Evolutionary conservation across 2,797 vertebrate species (phyloP), one percentile per base, ranked within the genome.

Genomic region (Uromys caudimaculatus): DNA sequence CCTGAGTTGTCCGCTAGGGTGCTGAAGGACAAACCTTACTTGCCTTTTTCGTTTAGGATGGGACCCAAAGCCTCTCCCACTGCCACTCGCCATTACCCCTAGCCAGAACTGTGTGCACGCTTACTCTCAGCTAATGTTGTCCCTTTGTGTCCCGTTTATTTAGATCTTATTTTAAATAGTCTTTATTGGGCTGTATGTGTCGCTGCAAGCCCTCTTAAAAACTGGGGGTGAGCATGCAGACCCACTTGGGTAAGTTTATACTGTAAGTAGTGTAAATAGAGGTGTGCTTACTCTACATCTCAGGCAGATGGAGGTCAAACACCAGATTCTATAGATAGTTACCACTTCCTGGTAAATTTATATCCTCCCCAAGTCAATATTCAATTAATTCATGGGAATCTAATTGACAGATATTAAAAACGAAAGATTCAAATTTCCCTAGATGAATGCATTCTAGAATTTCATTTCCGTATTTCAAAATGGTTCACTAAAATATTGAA

Each of bases 321-420:
- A 27, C 23, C 12, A 62, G 21, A 85, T 38, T 82, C 82, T n/a
- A 85, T 84, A 92, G 87, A 88, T 8, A 75, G 64, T 75, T 86
- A 93, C 21, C 27, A 54, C 29, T 91, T 89, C 78, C 88, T 88
- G n/a, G 87, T 32, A 94, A 93, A 83, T 89, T 79, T 6, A 60
- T 84, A 35, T 77, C 84, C 23, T 89, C 21, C 35, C 35, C 29
- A 71, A 10, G 21, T 60, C 27, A 95, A 90, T 60, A 75, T 21
- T 88, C 1, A 14, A 93, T n/a, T 82, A 10, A 90, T 41, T 82
- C 89, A 71, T 0, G 64, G 64, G 92, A 96, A 85, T 81, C 19
- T 89, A 62, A 96, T 71, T 83, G 94, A 92, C 69, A 95, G 35
- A 35, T 93, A 54, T 75, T 84, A 90, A 96, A 91, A 89, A 71